phyloP scores from a whole-genome alignment of 1,140 invertebrate species.

The Dendrolimus punctatus region DNA sequence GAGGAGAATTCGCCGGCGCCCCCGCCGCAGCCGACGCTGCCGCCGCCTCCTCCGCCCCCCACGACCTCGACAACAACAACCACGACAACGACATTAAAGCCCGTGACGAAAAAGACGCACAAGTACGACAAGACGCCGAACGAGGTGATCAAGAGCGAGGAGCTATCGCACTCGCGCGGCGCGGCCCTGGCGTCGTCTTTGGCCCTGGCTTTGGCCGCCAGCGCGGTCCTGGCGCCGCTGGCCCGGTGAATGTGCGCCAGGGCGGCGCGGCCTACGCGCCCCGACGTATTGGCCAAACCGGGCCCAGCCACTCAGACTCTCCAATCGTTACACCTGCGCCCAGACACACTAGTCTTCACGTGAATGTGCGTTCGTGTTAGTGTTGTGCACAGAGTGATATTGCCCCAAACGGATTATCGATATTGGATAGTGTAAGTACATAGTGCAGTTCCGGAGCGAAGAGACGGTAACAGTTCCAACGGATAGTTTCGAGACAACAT shows the following conservation, averaged over 20 bases:
- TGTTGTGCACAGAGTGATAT: conserved; percentile 25
- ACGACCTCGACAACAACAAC: conserved; percentile 58
- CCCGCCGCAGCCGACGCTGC: conserved; percentile 63
- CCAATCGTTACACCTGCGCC: conserved; percentile 50
- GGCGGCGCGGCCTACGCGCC: conserved; percentile 46
- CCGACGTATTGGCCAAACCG: conserved; percentile 54
- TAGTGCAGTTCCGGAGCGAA: conserved; percentile 34
- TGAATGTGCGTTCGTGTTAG: conserved; percentile 36
- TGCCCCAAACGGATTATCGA: conserved; percentile 18
- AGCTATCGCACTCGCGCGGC: conserved; percentile 80
- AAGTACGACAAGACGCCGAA: conserved; percentile 91
- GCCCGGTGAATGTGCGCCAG: conserved; percentile 67
- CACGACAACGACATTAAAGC: conserved; percentile 60
- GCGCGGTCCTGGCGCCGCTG: conserved; percentile 53
- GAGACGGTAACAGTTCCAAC: conserved; percentile 9
- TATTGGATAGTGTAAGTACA: conserved; percentile 7
- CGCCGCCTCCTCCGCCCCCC: conserved; percentile 71
- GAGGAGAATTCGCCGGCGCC: conserved; percentile 71
- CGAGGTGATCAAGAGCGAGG: conserved; percentile 94
- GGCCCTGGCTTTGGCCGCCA: conserved; percentile 54
- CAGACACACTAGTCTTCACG: conserved; percentile 61
- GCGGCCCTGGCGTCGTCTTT: conserved; percentile 55
- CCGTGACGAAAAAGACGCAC: conserved; percentile 75
- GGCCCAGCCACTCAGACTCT: conserved; percentile 52
- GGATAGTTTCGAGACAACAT: neutral